These are phyloP conservation scores for Meiosimyza decipiens DNA, from an alignment of 2,888 invertebrate species.

Conservation along the genomic window DNA sequence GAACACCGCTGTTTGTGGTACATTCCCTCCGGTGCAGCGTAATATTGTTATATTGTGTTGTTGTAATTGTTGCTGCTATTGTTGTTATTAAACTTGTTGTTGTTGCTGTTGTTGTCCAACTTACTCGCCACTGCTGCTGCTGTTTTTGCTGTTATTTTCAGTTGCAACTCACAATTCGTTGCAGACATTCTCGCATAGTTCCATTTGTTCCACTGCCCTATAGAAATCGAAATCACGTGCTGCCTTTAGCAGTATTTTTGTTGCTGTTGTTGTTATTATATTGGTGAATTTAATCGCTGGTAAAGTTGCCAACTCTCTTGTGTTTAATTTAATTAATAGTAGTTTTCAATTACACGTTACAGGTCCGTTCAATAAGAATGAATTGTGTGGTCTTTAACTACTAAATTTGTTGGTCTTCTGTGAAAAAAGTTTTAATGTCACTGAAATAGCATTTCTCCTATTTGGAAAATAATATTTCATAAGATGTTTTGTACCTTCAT, in stretches of 20 bases:
- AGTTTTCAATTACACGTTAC: too few species aligned
- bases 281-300: too few species aligned
- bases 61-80: slow-evolving; percentile 9
- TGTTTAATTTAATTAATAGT: too few species aligned
- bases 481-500: background rate
- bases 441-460: too few species aligned
- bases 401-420: too few species aligned
- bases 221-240: slow-evolving; percentile 35
- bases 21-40: slow-evolving; percentile 17
- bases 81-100: slow-evolving; percentile 12
- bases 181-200: slow-evolving; percentile 14
- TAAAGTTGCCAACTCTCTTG: too few species aligned
- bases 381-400: too few species aligned
- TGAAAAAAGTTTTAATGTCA: too few species aligned
- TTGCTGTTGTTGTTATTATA: too few species aligned
- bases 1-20: slow-evolving; percentile 19
- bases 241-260: slow-evolving; percentile 1
- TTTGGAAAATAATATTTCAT: too few species aligned
- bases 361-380: too few species aligned
- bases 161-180: slow-evolving; percentile 27
- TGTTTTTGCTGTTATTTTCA: slow-evolving; percentile 11
- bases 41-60: slow-evolving; percentile 8
- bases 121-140: background rate
- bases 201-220: slow-evolving; percentile 36
- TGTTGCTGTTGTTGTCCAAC: background rate